Evolutionary conservation across 1,140 invertebrate genomes (phyloP).

Genomic region (Zaprionus davidi): DNA sequence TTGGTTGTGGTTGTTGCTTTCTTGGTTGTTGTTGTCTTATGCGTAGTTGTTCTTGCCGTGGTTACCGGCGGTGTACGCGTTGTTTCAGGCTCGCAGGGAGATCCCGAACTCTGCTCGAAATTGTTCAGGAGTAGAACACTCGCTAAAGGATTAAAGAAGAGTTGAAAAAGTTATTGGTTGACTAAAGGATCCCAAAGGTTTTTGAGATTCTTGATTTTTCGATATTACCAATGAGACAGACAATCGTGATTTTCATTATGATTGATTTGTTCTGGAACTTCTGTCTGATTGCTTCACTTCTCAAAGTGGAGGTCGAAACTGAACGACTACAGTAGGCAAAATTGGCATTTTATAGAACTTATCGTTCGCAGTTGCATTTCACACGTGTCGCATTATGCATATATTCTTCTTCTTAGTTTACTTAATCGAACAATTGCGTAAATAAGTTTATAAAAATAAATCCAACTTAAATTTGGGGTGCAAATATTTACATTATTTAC

Average conservation of each 20-base stretch:
- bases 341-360: neutral
- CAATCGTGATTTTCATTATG: neutral
- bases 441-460: slow-evolving; percentile 6
- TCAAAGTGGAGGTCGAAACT: neutral
- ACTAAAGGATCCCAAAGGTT: neutral
- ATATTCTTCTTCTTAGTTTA: neutral
- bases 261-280: neutral
- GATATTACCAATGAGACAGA: neutral
- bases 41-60: neutral
- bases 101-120: neutral
- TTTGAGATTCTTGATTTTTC: neutral
- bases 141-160: neutral
- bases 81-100: neutral
- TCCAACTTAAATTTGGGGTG: neutral
- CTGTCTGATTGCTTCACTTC: neutral
- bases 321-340: neutral
- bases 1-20: neutral
- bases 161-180: neutral
- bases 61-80: neutral
- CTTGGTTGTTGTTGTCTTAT: neutral
- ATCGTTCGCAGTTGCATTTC: neutral
- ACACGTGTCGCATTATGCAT: neutral
- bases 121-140: neutral
- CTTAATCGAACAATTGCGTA: neutral
- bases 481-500: neutral